phyloP scores from a whole-genome alignment of 2,797 vertebrate species.

The Syndactyla subalaris region DNA sequence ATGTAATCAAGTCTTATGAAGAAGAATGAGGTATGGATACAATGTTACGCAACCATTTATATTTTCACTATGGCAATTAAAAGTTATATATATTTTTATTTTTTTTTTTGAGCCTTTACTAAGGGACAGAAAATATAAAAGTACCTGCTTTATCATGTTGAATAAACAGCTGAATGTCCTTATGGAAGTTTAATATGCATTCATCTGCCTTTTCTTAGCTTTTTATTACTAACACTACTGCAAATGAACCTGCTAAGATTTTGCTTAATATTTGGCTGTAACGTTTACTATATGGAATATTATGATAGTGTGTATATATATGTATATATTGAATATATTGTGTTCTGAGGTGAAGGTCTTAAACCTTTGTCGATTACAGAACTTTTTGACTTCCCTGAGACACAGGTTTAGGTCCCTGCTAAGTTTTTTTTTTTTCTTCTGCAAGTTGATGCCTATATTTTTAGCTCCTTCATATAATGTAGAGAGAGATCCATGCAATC shows the following conservation, averaged over 20 bases:
- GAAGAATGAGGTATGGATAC: background rate
- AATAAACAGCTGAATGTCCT: background rate
- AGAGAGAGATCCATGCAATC: background rate
- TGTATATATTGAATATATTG: background rate
- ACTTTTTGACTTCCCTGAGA: background rate
- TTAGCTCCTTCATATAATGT: background rate
- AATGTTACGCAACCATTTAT: accelerated
- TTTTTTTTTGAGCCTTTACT: background rate
- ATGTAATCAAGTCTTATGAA: background rate
- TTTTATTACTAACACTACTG: background rate
- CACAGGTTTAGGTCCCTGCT: background rate
- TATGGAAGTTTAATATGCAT: background rate
- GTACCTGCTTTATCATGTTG: background rate
- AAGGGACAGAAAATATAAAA: background rate
- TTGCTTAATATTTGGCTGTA: background rate
- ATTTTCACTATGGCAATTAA: background rate
- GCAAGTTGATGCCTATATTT: background rate
- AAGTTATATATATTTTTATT: background rate
- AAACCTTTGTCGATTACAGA: background rate
- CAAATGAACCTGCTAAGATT: background rate
- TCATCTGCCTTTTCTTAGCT: background rate
- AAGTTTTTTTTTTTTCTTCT: background rate
- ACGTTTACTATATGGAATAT: background rate
- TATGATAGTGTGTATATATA: accelerated
- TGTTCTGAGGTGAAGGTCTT: background rate